Conservation (phyloP, 2,113 vertebrate species). For the Miniopterus natalensis region DNA sequence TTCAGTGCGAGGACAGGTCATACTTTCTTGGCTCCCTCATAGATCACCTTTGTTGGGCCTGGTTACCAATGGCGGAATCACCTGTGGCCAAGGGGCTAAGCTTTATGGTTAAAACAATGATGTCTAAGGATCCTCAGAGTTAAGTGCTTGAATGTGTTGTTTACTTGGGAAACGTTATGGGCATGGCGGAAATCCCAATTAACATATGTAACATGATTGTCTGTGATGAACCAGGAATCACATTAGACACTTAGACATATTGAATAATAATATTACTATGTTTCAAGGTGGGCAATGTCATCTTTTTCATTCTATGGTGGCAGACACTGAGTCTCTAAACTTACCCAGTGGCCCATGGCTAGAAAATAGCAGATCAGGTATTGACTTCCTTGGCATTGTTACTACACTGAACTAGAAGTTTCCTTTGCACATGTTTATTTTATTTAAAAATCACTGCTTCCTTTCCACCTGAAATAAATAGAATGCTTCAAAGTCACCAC, state of each 20-base stretch:
- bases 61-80: neutral
- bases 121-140: neutral
- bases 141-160: neutral
- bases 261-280: slow-evolving; percentile 1
- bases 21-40: neutral
- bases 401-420: slow-evolving; percentile 35
- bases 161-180: slow-evolving; percentile 40
- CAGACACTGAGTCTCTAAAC: slow-evolving; percentile 4
- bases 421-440: slow-evolving; percentile 68
- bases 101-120: neutral
- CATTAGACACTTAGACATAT: neutral
- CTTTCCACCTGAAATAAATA: slow-evolving; percentile 76
- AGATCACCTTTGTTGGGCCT: neutral
- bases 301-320: slow-evolving; percentile 27
- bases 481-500: slow-evolving; percentile 78
- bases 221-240: neutral
- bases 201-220: neutral
- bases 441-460: slow-evolving; percentile 59
- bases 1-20: neutral
- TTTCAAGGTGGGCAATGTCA: neutral
- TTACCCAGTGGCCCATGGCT: neutral
- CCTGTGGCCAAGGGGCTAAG: neutral
- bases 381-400: slow-evolving; percentile 31
- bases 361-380: slow-evolving; percentile 13
- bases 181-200: neutral